Evolutionary conservation across 2,113 vertebrate genomes (phyloP).

Genomic region (Fulmarus glacialis): DNA sequence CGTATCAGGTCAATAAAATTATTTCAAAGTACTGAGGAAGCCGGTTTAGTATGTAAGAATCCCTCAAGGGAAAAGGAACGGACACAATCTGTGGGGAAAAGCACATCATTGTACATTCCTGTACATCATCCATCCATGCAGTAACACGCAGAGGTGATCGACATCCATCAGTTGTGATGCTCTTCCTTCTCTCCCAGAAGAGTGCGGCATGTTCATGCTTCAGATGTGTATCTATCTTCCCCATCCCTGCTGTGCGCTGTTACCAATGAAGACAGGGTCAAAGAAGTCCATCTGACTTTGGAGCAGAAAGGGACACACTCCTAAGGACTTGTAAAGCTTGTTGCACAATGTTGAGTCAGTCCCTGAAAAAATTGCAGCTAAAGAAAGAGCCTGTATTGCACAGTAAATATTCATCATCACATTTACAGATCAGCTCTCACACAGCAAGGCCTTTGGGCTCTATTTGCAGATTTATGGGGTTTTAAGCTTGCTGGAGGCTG

Average conservation of each 20-base stretch:
- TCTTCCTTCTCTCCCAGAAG: neutral
- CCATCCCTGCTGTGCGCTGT: neutral
- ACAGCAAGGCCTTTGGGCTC: neutral
- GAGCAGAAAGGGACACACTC: neutral
- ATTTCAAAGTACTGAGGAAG: neutral
- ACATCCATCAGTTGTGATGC: neutral
- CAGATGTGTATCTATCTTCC: neutral
- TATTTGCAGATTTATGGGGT: neutral
- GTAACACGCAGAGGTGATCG: rapidly evolving
- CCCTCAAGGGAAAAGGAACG: neutral
- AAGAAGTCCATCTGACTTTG: neutral
- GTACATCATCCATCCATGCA: neutral
- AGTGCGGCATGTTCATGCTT: neutral
- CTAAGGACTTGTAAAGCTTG: neutral
- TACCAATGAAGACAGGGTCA: neutral
- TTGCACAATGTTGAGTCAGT: neutral
- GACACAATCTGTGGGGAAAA: neutral
- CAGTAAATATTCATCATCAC: neutral
- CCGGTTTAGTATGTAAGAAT: neutral
- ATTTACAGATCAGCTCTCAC: neutral
- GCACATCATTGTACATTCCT: neutral
- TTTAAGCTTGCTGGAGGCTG: neutral
- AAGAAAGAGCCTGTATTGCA: neutral
- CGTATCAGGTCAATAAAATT: neutral
- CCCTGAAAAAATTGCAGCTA: neutral